Percentiles rank a stretch among this genome's conserved stretches.
These are phyloP conservation scores for Illadopsis cleaveri DNA, from an alignment of 2,113 vertebrate species.

Conservation along the genomic window DNA sequence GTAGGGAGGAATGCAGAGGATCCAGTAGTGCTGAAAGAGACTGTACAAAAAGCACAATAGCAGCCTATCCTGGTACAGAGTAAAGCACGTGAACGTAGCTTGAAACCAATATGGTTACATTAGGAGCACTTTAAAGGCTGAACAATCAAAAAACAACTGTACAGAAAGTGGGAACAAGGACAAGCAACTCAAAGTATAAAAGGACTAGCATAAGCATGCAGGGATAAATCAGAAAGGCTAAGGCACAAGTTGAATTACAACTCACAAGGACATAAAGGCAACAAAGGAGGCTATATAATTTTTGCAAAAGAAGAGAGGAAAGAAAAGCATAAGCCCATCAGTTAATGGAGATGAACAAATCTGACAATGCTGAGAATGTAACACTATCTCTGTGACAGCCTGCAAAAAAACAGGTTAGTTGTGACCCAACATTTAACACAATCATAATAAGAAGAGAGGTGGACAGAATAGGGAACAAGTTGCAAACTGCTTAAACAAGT, in stretches of 20 bases:
- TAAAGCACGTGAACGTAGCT: background rate
- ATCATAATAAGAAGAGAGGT: background rate
- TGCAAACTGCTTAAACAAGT: background rate
- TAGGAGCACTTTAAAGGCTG: background rate
- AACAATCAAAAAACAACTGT: constrained; percentile 23
- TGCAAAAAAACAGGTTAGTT: background rate
- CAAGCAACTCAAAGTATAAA: constrained; percentile 12
- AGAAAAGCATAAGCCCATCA: background rate
- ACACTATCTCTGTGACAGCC: background rate
- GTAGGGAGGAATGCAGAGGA: background rate
- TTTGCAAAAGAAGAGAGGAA: background rate
- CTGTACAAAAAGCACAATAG: constrained; percentile 4
- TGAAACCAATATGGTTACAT: constrained; percentile 23
- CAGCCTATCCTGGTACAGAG: background rate
- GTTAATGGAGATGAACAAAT: constrained; percentile 21
- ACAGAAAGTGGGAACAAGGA: constrained; percentile 16
- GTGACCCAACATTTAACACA: background rate
- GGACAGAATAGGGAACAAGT: background rate
- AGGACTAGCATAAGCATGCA: background rate
- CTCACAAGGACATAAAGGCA: constrained; percentile 25
- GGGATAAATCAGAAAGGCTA: constrained; percentile 31
- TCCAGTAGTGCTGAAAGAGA: background rate
- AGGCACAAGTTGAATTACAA: constrained; percentile 17
- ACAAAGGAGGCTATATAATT: constrained; percentile 30
- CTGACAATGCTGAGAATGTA: background rate